Evolutionary conservation across 2,797 vertebrate genomes (phyloP).

Genomic region (Nyctalus aviator): DNA sequence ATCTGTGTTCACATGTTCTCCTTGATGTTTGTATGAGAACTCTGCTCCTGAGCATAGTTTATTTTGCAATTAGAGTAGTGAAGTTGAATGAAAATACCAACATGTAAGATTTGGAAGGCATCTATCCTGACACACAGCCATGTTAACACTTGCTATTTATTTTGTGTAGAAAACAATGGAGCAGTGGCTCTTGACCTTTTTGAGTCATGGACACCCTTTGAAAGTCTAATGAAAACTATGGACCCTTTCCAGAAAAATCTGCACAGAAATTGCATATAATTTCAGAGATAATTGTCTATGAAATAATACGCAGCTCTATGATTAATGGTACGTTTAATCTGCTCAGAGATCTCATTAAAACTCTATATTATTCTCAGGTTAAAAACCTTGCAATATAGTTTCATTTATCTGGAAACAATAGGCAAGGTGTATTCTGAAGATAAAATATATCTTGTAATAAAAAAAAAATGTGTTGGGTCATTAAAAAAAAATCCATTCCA

Average conservation of each 20-base stretch:
- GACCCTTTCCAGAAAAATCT: conserved; percentile 36
- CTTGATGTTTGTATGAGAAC: background rate
- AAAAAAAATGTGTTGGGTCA: background rate
- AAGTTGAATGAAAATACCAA: background rate
- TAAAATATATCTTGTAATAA: conserved; percentile 44
- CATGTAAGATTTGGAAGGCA: background rate
- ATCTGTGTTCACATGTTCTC: background rate
- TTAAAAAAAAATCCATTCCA: background rate
- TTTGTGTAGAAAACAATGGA: background rate
- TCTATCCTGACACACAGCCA: background rate
- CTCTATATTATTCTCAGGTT: background rate
- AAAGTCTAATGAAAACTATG: background rate
- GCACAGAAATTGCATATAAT: background rate
- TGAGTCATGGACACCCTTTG: background rate
- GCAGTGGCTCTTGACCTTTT: background rate
- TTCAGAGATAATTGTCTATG: conserved; percentile 42
- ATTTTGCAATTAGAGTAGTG: background rate
- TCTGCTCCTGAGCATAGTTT: background rate
- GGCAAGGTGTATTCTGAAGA: conserved; percentile 35
- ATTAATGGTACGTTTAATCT: background rate
- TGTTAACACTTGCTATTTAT: background rate
- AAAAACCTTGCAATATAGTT: background rate
- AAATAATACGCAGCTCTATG: background rate
- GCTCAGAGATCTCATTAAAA: background rate
- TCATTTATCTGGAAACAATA: conserved; percentile 41